A percentile compares a stretch with the other conserved stretches of the same genome.
These are phyloP conservation scores for Scatophagus argus DNA, from an alignment of 2,113 vertebrate genomes.

Conservation along the genomic window DNA sequence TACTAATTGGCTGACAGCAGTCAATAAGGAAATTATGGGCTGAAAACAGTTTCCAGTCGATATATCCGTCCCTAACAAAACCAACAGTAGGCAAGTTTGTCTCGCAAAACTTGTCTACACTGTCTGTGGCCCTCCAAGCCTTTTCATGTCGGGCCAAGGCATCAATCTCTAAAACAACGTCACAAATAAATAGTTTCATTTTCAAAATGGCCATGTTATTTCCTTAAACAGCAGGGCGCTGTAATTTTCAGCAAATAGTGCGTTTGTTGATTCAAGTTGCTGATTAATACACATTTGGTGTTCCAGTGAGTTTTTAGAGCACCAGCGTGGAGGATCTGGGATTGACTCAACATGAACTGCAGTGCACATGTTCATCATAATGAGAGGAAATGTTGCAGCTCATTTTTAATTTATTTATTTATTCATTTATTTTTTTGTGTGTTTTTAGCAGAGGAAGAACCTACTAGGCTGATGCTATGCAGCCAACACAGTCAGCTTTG, in stretches of 20 bases:
- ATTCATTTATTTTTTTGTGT: no score
- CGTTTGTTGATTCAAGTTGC: not conserved
- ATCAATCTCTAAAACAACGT: not conserved
- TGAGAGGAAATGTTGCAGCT: not conserved
- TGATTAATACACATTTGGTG: conserved; percentile 4
- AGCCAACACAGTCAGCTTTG: not conserved
- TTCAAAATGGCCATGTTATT: no score
- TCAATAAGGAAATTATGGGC: no score
- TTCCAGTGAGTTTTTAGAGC: not conserved
- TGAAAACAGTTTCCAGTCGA: no score
- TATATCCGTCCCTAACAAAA: no score
- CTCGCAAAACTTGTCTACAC: not conserved
- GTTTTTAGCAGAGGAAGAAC: not conserved
- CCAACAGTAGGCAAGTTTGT: not conserved
- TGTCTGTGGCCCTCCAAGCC: not conserved
- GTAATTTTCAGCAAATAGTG: not conserved
- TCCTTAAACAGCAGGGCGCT: not conserved
- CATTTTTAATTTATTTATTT: no score
- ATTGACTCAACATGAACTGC: not conserved
- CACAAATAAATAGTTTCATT: no score
- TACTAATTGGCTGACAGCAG: no score
- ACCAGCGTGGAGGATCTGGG: not conserved
- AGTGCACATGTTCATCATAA: not conserved
- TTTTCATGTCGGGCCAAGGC: no score
- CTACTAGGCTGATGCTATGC: not conserved